A percentile compares a stretch with the other conserved stretches of the same genome.
Conservation (phyloP, 2,113 vertebrate genomes). For the Noctilio leporinus region DNA sequence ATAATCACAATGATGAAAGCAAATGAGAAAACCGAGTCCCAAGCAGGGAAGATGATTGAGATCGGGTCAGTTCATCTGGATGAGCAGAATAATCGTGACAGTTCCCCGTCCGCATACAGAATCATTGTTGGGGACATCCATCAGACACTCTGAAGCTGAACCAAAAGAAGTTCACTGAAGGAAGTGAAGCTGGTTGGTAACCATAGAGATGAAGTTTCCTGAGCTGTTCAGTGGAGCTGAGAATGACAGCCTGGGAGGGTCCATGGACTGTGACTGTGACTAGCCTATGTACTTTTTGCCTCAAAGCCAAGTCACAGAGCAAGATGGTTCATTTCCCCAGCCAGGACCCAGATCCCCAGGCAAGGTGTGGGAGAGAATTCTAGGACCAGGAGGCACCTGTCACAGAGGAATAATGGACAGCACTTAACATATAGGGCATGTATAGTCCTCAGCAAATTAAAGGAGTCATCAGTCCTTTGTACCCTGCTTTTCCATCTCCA, state of each 20-base stretch:
- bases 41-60: background rate
- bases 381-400: background rate
- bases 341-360: background rate
- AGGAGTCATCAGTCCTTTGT: background rate
- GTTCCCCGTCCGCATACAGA: background rate
- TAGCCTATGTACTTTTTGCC: background rate
- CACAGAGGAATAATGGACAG: background rate
- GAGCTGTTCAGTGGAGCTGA: background rate
- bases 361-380: background rate
- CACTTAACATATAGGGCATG: background rate
- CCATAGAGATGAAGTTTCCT: conserved; percentile 29
- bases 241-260: background rate
- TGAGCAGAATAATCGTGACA: background rate
- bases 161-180: background rate
- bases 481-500: background rate
- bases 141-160: background rate
- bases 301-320: background rate
- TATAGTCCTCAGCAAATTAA: background rate
- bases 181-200: background rate
- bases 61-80: background rate
- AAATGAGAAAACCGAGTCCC: background rate
- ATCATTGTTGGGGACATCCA: background rate
- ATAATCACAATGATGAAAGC: background rate
- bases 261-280: background rate
- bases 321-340: background rate